Evolutionary conservation across 2,797 vertebrate species (phyloP), one percentile per base, ranked within the genome.

Genomic region (Enteromius trimaculatus): DNA sequence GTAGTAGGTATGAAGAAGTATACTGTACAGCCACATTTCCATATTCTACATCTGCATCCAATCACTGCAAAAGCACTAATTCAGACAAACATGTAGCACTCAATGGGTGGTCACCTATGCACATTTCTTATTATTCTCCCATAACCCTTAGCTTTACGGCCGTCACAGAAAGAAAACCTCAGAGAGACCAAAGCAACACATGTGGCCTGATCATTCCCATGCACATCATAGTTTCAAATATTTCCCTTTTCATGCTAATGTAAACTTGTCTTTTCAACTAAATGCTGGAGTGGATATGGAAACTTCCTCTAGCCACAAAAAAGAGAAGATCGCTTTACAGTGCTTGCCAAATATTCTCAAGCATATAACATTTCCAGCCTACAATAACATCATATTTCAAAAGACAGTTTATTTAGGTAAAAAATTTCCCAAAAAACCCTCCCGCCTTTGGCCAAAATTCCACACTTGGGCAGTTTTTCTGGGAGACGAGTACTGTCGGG

Each of bases 101-200:
- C 60, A 9, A 21, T 9, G 79, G 17, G 66, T 47, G 83, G 19
- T 60, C 88, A 81, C 85, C 88, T 81, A 81, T 74, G 82, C 81
- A 90, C 85, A 86, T 89, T 92, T 10, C 72, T 82, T 86, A 87
- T 89, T 91, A 90, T 88, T 87, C 89, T 89, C 90, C 89, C 88
- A 90, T 92, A 94, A 94, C 92, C 89, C 91, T 90, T 89, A 86
- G 88, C 89, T 90, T 86, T 49, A 47, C 26, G 6, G 37, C 51
- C 1, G 69, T 77, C 81, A 79, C 65, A 80, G 31, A 71, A 51
- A 23, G 23, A 60, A 49, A 69, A 64, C 7, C 37, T 23, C 14
- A 34, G 49, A 44, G 4, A 47, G 60, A 79, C 44, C 42, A 80
- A 80, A 66, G 39, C 34, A 78, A 31, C 76, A 78, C 39, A 69